Conservation (phyloP, 2,113 vertebrate genomes). For the Lophotis ruficrista region DNA sequence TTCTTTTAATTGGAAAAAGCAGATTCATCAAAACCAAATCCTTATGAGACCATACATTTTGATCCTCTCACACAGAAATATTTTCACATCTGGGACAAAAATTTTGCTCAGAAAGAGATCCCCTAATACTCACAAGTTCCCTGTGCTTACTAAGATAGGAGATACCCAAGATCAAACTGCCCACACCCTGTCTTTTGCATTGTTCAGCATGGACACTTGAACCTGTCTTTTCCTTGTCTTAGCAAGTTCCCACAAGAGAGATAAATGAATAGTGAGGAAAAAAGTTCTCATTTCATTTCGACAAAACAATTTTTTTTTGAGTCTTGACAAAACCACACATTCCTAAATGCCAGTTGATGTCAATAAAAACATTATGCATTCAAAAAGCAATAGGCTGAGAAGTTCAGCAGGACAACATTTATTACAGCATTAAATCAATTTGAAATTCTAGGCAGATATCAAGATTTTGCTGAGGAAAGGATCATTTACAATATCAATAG, state of each 20-base stretch:
- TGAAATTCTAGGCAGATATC: not conserved
- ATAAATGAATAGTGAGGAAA: not conserved
- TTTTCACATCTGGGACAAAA: not conserved
- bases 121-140: not conserved
- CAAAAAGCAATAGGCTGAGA: not conserved
- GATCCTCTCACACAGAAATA: not conserved
- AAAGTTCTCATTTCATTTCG: not conserved
- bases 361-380: not conserved
- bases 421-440: not conserved
- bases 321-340: not conserved
- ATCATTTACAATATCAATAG: not conserved
- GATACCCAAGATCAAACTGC: not conserved
- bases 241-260: not conserved
- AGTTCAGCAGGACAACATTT: not conserved
- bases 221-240: not conserved
- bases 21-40: not conserved
- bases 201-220: not conserved
- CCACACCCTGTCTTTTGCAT: not conserved
- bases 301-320: not conserved
- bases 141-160: not conserved
- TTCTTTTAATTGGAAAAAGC: not conserved
- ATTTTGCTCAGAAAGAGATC: not conserved
- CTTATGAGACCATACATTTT: not conserved
- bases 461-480: not conserved
- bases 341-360: not conserved